These are phyloP conservation scores for Oryzias melastigma DNA, from an alignment of 2,113 vertebrate genomes.

Conservation along the genomic window DNA sequence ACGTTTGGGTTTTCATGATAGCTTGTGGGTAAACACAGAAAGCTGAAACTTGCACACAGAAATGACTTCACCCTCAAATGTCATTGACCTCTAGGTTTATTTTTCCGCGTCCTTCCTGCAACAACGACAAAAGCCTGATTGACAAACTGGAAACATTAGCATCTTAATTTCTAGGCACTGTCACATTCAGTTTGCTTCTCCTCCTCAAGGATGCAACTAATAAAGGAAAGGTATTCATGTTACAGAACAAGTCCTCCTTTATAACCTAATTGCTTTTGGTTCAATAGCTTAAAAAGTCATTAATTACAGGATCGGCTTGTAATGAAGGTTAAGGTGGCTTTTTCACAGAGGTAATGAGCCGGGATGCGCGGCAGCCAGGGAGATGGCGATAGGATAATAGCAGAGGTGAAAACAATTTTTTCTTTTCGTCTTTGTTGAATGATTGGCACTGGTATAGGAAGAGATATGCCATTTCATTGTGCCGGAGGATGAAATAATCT, in stretches of 20 bases:
- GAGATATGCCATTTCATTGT: conserved; percentile 51
- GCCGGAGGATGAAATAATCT: conserved; percentile 40
- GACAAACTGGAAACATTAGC: conserved; percentile 69
- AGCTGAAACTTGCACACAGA: conserved; percentile 9
- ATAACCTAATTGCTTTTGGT: conserved; percentile 80
- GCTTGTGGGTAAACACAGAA: conserved; percentile 6
- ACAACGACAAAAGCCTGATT: conserved; percentile 50
- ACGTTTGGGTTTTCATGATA: too few species aligned
- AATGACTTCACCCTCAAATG: conserved; percentile 56
- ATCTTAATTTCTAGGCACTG: conserved; percentile 71
- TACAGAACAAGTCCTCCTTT: conserved; percentile 75
- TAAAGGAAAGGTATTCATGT: conserved; percentile 73
- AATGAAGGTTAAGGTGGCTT: conserved; percentile 79
- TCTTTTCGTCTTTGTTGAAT: conserved; percentile 62
- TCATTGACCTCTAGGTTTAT: conserved; percentile 53
- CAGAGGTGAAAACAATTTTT: conserved; percentile 58
- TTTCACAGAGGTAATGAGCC: conserved; percentile 78
- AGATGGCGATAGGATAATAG: conserved; percentile 78
- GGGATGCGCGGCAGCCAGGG: conserved; percentile 46
- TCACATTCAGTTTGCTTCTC: conserved; percentile 71
- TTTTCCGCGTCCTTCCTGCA: not conserved
- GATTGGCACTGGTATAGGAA: conserved; percentile 40
- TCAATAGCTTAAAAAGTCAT: conserved; percentile 82
- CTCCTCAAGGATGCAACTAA: conserved; percentile 72
- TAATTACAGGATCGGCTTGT: conserved; percentile 77